phyloP scores from a whole-genome alignment of 2,113 vertebrate species.

The Zosterops lateralis region DNA sequence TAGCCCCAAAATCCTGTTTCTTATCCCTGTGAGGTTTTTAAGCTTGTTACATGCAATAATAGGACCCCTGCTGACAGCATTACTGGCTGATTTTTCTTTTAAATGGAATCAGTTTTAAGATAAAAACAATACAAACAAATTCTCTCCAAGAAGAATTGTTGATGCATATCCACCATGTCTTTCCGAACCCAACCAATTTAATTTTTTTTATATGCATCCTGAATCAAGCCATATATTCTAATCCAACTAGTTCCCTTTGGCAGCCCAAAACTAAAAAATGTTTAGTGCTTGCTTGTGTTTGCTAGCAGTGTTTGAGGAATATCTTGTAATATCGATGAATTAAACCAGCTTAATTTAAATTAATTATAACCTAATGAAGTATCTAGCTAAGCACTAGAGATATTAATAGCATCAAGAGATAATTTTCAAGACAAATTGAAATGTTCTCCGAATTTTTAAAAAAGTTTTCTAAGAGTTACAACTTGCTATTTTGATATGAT shows the following conservation, averaged over 20 bases:
- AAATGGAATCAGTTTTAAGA: neutral
- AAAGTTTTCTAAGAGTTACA: neutral
- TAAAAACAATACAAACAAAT: neutral
- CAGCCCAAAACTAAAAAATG: neutral
- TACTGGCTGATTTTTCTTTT: neutral
- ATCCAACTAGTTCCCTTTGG: neutral
- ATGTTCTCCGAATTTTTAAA: neutral
- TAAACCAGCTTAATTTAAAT: neutral
- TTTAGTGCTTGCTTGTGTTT: neutral
- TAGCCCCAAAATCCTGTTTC: neutral
- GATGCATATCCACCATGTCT: neutral
- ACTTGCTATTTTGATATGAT: neutral
- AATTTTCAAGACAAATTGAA: neutral
- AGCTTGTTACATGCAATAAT: neutral
- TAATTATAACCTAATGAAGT: neutral
- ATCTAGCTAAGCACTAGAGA: neutral
- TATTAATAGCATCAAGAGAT: neutral
- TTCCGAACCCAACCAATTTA: neutral
- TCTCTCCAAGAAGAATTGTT: neutral
- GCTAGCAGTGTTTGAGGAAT: neutral
- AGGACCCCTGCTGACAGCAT: neutral
- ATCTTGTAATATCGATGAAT: neutral
- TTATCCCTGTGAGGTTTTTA: neutral
- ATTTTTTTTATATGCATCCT: neutral
- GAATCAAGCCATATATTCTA: neutral